Conservation (phyloP, 1,140 invertebrate species). For the Hyles euphorbiae region DNA sequence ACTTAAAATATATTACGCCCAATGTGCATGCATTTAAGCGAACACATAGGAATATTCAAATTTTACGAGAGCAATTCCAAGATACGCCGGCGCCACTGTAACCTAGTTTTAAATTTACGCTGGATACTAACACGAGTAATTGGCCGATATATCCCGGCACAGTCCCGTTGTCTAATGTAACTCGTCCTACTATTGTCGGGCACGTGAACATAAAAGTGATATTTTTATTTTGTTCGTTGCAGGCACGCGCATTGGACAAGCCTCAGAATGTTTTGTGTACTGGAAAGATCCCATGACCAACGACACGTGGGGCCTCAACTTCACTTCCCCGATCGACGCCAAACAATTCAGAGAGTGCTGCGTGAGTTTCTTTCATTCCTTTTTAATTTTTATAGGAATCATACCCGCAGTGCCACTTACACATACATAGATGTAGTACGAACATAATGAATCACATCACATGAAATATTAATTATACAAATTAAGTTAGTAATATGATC, state of each 20-base stretch:
- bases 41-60: constrained; percentile 5
- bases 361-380: constrained; percentile 82
- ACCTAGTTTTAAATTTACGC: constrained; percentile 69
- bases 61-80: constrained; percentile 46
- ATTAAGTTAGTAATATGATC: no score
- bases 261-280: constrained; percentile 98
- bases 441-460: no score
- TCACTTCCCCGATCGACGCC: constrained; percentile 96
- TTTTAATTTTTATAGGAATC: no score
- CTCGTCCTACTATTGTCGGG: no score
- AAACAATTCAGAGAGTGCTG: constrained; percentile 98
- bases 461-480: no score
- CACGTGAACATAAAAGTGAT: background rate
- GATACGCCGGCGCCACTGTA: constrained; percentile 40
- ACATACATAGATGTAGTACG: no score
- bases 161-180: no score
- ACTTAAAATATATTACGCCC: no score
- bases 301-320: constrained; percentile 99
- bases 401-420: no score
- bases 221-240: constrained; percentile 19
- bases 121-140: constrained; percentile 39
- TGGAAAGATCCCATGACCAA: constrained; percentile 98
- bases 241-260: constrained; percentile 97
- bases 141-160: constrained; percentile 34
- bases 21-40: constrained; percentile 1